Base-by-base conservation (phyloP, 2,888 invertebrate species). In the Meteorus cinctellus region DNA sequence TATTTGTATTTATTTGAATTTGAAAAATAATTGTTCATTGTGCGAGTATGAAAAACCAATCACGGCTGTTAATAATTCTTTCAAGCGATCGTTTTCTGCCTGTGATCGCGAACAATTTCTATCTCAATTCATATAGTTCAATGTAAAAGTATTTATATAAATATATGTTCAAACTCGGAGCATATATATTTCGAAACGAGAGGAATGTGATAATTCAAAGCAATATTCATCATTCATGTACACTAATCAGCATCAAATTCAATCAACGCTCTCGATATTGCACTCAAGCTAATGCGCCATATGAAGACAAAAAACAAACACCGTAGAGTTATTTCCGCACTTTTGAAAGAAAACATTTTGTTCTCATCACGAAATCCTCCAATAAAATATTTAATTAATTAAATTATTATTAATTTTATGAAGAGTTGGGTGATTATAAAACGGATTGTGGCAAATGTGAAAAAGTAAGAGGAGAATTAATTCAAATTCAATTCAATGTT, bases 131-230 rank as follows among this genome's bases (percentile, higher is more conserved):
- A 63, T 63, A 29, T 55, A 60, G 2, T 27, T 60, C 19, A 19
- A 14, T 31, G 27, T 14, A 31, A 5, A 31, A n/a, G 34, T 4
- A 34, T 34, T 34, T 8, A 31, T n/a, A 31, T 31, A 31, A 8
- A 5, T 29, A 16, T n/a, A 62, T 63, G 14, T 29, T 63, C 31
- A 31, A 34, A 31, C 14, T 41, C 27, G 14, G 51, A 55, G n/a
- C 59, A 29, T 24, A 36, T 29, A 60, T 45, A 67, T 24, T 67
- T 60, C 27, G 59, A 55, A 72, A 66, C 45, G 68, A 59, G 78
- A 78, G 76, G 78, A 82, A 81, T 83, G 84, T 84, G 82, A 84
- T 84, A 81, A 82, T 68, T 75, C 79, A 80, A 84, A 84, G 83
- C 82, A 84, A 85, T 85, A 83, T 81, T 77, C 80, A 82, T 80